A percentile compares a stretch with the other conserved stretches of the same genome.
Conservation (phyloP, 1,140 invertebrate genomes). For the Nasonia giraulti region DNA sequence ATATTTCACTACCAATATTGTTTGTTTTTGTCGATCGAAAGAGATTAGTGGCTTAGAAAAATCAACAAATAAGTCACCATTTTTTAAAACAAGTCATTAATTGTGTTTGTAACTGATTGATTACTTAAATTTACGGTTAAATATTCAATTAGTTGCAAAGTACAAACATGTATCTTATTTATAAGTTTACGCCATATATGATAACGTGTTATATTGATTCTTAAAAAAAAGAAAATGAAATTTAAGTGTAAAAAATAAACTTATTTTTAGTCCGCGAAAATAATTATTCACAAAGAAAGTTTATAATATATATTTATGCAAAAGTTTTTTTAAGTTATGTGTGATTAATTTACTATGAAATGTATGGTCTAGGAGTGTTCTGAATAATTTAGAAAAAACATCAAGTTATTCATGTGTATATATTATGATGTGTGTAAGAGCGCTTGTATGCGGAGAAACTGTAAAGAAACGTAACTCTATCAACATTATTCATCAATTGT, state of each 20-base stretch:
- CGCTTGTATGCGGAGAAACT: background rate
- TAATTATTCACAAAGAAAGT: background rate
- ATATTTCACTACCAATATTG: background rate
- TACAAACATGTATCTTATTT: background rate
- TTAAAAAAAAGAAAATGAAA: slow-evolving; percentile 13
- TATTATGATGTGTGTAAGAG: slow-evolving; percentile 30
- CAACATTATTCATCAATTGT: background rate
- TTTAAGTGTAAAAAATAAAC: background rate
- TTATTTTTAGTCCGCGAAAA: background rate
- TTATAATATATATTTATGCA: slow-evolving; percentile 7
- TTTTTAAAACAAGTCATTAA: slow-evolving; percentile 10
- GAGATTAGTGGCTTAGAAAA: background rate
- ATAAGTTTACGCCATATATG: slow-evolving; percentile 16
- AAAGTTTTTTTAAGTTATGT: slow-evolving; percentile 12
- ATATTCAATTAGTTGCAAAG: background rate
- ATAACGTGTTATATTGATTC: background rate
- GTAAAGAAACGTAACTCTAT: slow-evolving; percentile 5
- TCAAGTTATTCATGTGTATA: slow-evolving; percentile 25
- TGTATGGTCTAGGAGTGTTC: background rate
- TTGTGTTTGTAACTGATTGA: background rate
- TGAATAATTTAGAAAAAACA: background rate
- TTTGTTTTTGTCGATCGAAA: slow-evolving; percentile 4
- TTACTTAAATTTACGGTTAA: background rate
- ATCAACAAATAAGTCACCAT: background rate
- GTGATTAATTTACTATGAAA: background rate